These are phyloP conservation scores for Pachymerium ferrugineum DNA, from an alignment of 2,888 invertebrate species.

Conservation along the genomic window DNA sequence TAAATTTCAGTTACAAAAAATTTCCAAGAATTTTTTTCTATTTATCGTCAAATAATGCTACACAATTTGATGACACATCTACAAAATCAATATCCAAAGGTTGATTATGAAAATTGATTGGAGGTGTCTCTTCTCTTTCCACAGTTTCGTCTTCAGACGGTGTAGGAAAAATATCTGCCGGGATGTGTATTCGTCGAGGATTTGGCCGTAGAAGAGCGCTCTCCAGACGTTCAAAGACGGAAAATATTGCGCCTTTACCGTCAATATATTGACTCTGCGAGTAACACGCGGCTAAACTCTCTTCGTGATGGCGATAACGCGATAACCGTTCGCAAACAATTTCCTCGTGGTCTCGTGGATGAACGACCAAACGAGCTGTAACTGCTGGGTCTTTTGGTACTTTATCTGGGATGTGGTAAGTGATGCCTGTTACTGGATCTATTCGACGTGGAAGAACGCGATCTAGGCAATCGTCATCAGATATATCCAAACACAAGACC, in stretches of 20 bases:
- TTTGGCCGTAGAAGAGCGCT: conserved; percentile 24
- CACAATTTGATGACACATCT: not conserved
- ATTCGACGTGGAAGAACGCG: conserved; percentile 6
- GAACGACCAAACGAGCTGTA: not conserved
- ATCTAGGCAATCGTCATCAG: not conserved
- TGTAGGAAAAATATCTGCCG: not conserved
- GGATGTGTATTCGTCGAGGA: conserved; percentile 12
- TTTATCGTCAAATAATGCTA: not conserved
- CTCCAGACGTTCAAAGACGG: conserved; percentile 19
- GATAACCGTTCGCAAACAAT: not conserved
- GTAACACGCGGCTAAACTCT: not conserved
- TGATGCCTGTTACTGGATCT: conserved; percentile 12
- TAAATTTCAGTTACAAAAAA: too few species aligned
- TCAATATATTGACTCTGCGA: not conserved
- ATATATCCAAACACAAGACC: not conserved
- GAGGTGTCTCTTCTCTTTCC: not conserved
- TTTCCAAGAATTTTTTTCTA: not conserved
- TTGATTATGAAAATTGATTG: conserved; percentile 16
- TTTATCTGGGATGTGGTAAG: not conserved
- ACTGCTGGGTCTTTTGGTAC: not conserved
- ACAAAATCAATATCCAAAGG: conserved; percentile 29
- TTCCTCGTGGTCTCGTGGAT: not conserved
- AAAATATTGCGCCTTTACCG: not conserved
- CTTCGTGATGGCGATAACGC: conserved; percentile 10
- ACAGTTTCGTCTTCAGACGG: not conserved